phyloP scores from a whole-genome alignment of 2,113 vertebrate genomes.

The Ptychochromis oligacanthus region DNA sequence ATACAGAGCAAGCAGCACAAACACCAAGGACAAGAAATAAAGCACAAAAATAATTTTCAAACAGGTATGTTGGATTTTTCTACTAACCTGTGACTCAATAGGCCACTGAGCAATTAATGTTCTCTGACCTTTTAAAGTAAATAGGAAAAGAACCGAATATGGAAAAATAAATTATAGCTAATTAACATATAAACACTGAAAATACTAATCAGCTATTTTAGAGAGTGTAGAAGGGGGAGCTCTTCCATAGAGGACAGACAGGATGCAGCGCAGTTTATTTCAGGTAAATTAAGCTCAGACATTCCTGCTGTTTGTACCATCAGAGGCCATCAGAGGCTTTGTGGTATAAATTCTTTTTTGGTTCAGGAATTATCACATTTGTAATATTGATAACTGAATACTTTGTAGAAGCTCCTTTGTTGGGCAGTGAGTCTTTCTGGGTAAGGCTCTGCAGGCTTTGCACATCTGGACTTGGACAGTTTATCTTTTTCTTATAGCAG shows the following conservation, averaged over 20 bases:
- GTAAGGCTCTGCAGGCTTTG: neutral
- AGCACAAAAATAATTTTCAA: accelerated
- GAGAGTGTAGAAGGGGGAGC: neutral
- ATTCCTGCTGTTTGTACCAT: neutral
- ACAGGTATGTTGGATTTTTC: neutral
- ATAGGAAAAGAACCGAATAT: neutral
- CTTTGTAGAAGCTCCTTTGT: neutral
- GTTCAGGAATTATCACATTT: neutral
- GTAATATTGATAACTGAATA: neutral
- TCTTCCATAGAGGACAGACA: neutral
- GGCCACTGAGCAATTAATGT: neutral
- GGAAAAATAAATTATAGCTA: accelerated
- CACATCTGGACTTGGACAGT: neutral
- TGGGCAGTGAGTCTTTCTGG: neutral
- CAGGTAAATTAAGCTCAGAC: neutral
- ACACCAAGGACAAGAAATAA: neutral
- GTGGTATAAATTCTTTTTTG: neutral
- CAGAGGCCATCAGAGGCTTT: neutral
- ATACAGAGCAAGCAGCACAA: neutral
- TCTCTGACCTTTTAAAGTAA: neutral
- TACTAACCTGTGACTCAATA: neutral
- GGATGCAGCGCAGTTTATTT: neutral
- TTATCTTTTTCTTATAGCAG: neutral
- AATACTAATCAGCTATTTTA: neutral
- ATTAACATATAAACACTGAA: accelerated